phyloP scores from a whole-genome alignment of 1,140 invertebrate genomes.

The Orussus abietinus region DNA sequence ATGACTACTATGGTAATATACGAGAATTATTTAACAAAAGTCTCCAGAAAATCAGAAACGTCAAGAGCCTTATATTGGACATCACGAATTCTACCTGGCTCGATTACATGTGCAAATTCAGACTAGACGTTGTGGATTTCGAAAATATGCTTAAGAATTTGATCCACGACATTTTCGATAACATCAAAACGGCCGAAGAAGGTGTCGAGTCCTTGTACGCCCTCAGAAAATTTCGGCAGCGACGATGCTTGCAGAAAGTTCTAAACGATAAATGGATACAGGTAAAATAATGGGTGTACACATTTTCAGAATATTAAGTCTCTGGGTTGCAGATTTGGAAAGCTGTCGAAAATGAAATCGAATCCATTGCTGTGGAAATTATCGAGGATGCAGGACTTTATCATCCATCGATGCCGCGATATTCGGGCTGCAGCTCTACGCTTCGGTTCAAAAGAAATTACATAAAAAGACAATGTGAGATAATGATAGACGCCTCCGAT shows the following conservation, averaged over 20 bases:
- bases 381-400: constrained; percentile 57
- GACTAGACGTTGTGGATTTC: constrained; percentile 59
- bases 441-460: constrained; percentile 60
- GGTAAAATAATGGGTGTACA: constrained; percentile 40
- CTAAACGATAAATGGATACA: constrained; percentile 62
- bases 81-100: constrained; percentile 70
- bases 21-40: constrained; percentile 67
- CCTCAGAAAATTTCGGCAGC: constrained; percentile 66
- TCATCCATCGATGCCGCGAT: constrained; percentile 62
- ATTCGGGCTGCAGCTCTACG: constrained; percentile 62
- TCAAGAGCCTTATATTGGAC: constrained; percentile 66
- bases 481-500: constrained; percentile 34
- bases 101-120: constrained; percentile 66
- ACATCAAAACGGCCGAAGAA: constrained; percentile 68
- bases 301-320: too few species aligned
- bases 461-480: constrained; percentile 50
- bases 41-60: constrained; percentile 59
- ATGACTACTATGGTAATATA: constrained; percentile 35
- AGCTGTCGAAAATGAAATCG: constrained; percentile 9
- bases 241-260: constrained; percentile 59
- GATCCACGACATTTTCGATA: constrained; percentile 65
- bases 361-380: constrained; percentile 44
- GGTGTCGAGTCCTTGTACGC: constrained; percentile 66
- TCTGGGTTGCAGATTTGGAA: constrained; percentile 67
- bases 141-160: constrained; percentile 66